Evolutionary conservation across 2,113 vertebrate species (phyloP).

Genomic region (Climacteris rufus): DNA sequence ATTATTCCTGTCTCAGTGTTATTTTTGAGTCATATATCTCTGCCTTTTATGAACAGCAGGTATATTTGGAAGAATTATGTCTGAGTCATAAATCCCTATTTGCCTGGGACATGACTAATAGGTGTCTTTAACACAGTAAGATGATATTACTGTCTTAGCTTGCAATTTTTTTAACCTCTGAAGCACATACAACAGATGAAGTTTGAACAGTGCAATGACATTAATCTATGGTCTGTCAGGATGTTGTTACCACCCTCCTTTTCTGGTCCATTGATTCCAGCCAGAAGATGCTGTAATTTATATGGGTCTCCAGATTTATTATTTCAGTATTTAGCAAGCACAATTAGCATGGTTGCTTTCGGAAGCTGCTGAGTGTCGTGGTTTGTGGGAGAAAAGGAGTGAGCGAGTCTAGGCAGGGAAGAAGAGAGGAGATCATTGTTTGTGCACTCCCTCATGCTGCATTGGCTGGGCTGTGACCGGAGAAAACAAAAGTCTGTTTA

Average conservation of each 20-base stretch:
- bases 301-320: not conserved
- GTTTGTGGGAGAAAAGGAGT: not conserved
- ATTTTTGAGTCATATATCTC: conserved; percentile 77
- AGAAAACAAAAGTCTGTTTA: not conserved
- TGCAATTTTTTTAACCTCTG: conserved; percentile 62
- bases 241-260: conserved; percentile 23
- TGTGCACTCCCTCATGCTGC: fast-evolving
- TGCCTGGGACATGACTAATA: conserved; percentile 75
- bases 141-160: conserved; percentile 66
- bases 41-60: conserved; percentile 76
- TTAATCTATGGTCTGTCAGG: conserved; percentile 34
- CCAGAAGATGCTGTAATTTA: conserved; percentile 14
- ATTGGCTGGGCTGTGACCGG: not conserved
- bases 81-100: conserved; percentile 78
- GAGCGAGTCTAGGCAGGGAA: not conserved
- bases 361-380: not conserved
- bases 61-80: conserved; percentile 76
- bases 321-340: conserved; percentile 20
- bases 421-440: not conserved
- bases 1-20: conserved; percentile 75
- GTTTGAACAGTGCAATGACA: conserved; percentile 34
- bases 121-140: conserved; percentile 69
- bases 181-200: conserved; percentile 44
- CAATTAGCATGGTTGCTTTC: not conserved
- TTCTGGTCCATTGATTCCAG: conserved; percentile 3